Conservation (phyloP, 2,797 vertebrate species). For the Lophius americanus region DNA sequence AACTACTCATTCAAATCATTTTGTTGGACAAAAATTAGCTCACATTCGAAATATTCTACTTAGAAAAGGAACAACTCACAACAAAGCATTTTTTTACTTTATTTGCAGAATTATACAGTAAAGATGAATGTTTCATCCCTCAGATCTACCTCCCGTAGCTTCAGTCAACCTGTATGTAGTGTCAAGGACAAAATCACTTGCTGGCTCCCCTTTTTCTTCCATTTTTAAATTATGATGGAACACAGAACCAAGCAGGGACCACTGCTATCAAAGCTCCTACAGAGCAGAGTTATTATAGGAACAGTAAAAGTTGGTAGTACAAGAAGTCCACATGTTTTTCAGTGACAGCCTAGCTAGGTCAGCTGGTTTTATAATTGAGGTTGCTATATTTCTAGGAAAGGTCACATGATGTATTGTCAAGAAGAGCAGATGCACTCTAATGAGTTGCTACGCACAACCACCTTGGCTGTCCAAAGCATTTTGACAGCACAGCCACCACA, state of each 20-base stretch:
- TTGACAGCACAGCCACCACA: neutral
- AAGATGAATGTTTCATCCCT: neutral
- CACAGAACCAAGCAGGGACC: neutral
- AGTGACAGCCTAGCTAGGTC: neutral
- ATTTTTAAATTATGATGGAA: neutral
- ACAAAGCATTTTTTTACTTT: neutral
- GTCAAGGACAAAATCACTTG: conserved; percentile 3
- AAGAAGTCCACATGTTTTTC: conserved; percentile 5
- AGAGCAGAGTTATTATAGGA: neutral
- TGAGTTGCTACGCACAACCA: neutral
- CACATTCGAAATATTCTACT: neutral
- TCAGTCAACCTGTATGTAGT: neutral
- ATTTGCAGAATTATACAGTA: neutral
- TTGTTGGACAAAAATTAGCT: neutral
- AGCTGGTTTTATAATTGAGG: conserved; percentile 16
- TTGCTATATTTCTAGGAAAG: neutral
- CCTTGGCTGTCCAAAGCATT: neutral
- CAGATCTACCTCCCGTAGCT: neutral
- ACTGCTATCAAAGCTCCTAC: neutral
- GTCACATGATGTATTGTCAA: neutral
- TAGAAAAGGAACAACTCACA: neutral
- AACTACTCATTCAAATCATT: neutral
- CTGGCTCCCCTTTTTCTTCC: neutral
- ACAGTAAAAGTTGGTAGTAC: neutral
- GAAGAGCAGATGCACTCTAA: conserved; percentile 3